Conservation (phyloP, 2,797 vertebrate species). For the Trematomus bernacchii region DNA sequence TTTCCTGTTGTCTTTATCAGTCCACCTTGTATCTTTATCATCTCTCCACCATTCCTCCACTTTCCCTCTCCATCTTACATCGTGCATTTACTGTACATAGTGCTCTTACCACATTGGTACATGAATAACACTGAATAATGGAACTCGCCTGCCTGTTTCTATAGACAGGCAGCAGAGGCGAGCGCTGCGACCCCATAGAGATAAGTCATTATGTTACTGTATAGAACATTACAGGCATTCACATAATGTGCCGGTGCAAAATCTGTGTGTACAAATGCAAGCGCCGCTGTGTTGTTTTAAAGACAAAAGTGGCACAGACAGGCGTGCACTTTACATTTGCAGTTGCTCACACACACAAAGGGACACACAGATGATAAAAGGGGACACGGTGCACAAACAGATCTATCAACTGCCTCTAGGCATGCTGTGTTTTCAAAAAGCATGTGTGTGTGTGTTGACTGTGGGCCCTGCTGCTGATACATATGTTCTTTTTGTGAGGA, state of each 20-base stretch:
- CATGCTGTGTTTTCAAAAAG: conserved; percentile 21
- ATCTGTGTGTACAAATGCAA: conserved; percentile 9
- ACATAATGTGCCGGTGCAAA: background rate
- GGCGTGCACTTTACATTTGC: conserved; percentile 28
- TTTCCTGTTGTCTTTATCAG: background rate
- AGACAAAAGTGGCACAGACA: conserved; percentile 35
- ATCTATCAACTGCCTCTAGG: conserved; percentile 30
- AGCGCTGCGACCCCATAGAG: background rate
- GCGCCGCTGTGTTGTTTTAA: conserved; percentile 28
- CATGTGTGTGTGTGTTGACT: conserved; percentile 31
- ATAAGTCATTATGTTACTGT: conserved; percentile 22
- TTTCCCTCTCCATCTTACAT: background rate
- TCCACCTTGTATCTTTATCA: background rate
- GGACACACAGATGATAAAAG: conserved; percentile 29
- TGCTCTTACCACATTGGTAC: conserved; percentile 28
- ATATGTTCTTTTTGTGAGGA: conserved; percentile 19
- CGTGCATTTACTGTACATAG: conserved; percentile 42
- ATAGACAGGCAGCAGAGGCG: conserved; percentile 14
- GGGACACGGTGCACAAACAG: conserved; percentile 17
- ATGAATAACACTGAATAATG: conserved; percentile 64
- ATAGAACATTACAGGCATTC: conserved; percentile 21
- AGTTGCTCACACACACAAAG: conserved; percentile 10
- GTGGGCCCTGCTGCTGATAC: conserved; percentile 12
- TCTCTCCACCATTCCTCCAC: background rate
- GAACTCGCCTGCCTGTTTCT: conserved; percentile 31